Conservation (phyloP, 2,888 invertebrate species). For the Sycophila texana region DNA sequence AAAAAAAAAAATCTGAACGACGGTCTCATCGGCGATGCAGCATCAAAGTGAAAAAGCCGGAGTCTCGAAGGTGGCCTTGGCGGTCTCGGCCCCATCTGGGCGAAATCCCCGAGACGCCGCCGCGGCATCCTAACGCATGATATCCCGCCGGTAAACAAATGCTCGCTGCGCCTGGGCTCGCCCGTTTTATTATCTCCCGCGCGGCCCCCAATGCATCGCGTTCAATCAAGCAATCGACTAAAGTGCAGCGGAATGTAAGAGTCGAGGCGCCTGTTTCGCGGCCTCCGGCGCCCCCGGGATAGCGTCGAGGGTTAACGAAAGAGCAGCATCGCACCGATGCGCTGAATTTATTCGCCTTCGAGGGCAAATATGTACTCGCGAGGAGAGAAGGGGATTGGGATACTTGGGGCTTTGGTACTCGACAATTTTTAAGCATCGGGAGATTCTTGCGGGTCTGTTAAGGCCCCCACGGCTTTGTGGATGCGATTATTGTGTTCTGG, state of each 20-base stretch:
- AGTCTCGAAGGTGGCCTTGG: too few species aligned
- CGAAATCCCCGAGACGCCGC: too few species aligned
- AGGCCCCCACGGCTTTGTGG: too few species aligned
- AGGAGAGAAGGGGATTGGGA: constrained; percentile 15
- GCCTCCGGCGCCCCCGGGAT: neutral
- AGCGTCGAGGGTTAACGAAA: constrained; percentile 3
- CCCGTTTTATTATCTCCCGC: constrained; percentile 12
- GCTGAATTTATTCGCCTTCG: neutral
- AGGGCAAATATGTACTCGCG: neutral
- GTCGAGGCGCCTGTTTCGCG: neutral
- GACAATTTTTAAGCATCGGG: too few species aligned
- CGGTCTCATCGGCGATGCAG: too few species aligned
- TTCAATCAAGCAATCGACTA: constrained; percentile 64
- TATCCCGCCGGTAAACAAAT: constrained; percentile 58
- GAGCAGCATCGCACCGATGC: neutral
- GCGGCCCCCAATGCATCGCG: constrained; percentile 52
- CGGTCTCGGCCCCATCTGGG: too few species aligned
- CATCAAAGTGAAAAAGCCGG: too few species aligned
- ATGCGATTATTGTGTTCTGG: too few species aligned
- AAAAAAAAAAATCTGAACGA: too few species aligned
- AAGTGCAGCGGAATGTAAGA: constrained; percentile 57
- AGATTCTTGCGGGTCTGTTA: too few species aligned
- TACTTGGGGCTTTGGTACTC: neutral
- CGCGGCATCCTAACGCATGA: constrained; percentile 13
- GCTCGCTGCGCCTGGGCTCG: neutral